Conservation (phyloP, 2,797 vertebrate species). For the Enteromius argenteus region DNA sequence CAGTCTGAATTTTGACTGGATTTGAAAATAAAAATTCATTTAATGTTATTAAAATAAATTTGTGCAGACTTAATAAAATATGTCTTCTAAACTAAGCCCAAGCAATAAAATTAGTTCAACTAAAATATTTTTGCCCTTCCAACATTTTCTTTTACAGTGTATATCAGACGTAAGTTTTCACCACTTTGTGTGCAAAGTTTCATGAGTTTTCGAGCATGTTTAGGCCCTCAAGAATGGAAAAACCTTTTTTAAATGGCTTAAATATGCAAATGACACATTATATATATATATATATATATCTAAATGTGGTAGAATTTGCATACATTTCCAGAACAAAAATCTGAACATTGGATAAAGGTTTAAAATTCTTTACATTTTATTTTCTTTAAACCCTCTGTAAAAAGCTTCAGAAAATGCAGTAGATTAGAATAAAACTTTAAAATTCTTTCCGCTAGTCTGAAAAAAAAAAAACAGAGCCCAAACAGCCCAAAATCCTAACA, state of each 20-base stretch:
- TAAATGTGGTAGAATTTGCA: no score
- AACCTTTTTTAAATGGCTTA: no score
- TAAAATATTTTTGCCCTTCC: background rate
- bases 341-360: background rate
- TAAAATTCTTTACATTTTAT: background rate
- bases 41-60: no score
- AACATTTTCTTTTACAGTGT: background rate
- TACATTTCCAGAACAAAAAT: background rate
- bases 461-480: background rate
- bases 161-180: no score
- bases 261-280: no score
- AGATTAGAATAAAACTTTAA: background rate
- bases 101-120: background rate
- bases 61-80: no score
- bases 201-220: no score
- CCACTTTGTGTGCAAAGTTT: no score
- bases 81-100: background rate
- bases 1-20: no score
- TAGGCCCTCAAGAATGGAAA: no score
- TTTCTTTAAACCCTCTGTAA: background rate
- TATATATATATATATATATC: no score
- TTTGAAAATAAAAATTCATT: no score
- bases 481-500: background rate
- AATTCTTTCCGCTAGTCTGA: background rate
- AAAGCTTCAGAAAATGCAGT: background rate